Evolutionary conservation across 2,888 invertebrate species (phyloP).

Genomic region (Cynaeus angustus): DNA sequence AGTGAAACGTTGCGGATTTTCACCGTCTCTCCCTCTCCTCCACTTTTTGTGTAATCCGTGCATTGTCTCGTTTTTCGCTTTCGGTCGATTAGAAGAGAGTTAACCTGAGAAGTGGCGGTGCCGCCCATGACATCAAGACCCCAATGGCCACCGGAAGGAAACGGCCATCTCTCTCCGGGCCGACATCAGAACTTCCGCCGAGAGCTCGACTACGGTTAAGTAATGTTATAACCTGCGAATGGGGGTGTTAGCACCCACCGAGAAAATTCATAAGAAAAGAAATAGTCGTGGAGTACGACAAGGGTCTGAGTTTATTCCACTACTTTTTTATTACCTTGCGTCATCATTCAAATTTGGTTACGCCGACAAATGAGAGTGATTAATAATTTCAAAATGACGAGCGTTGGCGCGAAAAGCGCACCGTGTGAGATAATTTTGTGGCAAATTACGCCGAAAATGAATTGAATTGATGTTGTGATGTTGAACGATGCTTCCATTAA

Average conservation of each 20-base stretch:
- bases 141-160: conserved; percentile 65
- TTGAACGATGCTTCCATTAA: conserved; percentile 35
- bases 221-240: conserved; percentile 61
- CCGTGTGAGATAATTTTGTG: conserved; percentile 13
- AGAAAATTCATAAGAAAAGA: too few relatives aligned
- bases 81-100: conserved; percentile 42
- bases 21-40: neutral
- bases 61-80: conserved; percentile 15
- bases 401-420: neutral
- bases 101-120: conserved; percentile 43
- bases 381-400: conserved; percentile 5
- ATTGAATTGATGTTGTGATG: conserved; percentile 29
- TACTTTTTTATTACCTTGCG: neutral
- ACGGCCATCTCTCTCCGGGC: conserved; percentile 63
- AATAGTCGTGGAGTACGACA: too few relatives aligned
- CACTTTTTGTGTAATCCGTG: neutral
- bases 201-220: conserved; percentile 58
- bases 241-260: neutral
- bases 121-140: conserved; percentile 52
- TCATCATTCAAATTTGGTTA: neutral
- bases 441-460: conserved; percentile 29
- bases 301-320: too few relatives aligned
- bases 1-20: conserved; percentile 33
- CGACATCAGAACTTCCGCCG: conserved; percentile 61
- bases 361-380: neutral